Evolutionary conservation across 1,140 invertebrate genomes (phyloP), one percentile per base, ranked within the genome.

Genomic region (Drosophila oshimai): DNA sequence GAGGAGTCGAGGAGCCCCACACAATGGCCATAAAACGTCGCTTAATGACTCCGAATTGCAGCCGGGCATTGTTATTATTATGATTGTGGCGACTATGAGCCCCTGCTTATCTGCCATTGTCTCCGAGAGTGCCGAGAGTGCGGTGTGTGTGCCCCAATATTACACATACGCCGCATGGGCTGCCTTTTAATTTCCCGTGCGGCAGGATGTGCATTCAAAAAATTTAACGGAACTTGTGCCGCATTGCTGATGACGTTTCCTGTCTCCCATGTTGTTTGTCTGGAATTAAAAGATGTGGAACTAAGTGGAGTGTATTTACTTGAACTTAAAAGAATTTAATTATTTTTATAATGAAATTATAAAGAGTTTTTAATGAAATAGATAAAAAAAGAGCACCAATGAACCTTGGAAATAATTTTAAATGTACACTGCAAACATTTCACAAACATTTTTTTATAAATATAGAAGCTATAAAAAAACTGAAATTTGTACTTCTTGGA

Each of bases 121-220:
- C 70, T 73, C 55, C 47, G 31, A 18, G n/a, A n/a, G n/a, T n/a
- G n/a, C n/a, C n/a, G n/a, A n/a, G n/a, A n/a, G n/a, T n/a, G n/a
- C n/a, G n/a, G n/a, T n/a, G 13, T 22, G 50, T 74, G 47, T 80
- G 49, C 71, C 51, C 79, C 80, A 84, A 86, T 80, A 84, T 84
- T 57, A 72, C 80, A 80, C 80, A 84, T 84, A 84, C 80, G 81
- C 80, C 80, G 41, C 80, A 61, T 80, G 45, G 80, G 39, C 80
- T 64, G 33, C 67, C 9, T 73, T 73, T 73, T 73, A 73, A 73
- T 73, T 72, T 73, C 69, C 69, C 55, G 41, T 71, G 29, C 42
- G 15, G 39, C 33, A 36, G 53, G 53, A 70, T 33, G 26, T 31
- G 61, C 64, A 68, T 67, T 37, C 46, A 68, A 28, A 41, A 37